Base-by-base conservation (phyloP, 2,113 vertebrate species). In the Channa maculata region DNA sequence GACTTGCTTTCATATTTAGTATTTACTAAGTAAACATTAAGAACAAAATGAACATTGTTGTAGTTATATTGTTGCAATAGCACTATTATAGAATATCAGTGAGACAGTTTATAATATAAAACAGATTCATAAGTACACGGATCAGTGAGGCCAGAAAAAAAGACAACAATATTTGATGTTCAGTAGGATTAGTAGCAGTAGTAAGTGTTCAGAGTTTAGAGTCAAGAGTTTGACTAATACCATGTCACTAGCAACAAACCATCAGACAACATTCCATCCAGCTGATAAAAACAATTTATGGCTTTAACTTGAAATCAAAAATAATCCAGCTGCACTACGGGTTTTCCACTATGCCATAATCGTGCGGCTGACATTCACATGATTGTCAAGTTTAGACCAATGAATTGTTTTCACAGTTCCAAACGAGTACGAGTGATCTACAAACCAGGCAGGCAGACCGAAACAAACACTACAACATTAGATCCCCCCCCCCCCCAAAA, bases 361-460 rank as follows among this genome's bases (percentile, higher is more conserved):
- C 10, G 34, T 65, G 68, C 59, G 75, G 76, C 68, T 34, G 46
- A 39, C 49, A 24, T 57, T 46, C 39, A 38, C 13, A 0, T 53
- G 83, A 86, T 79, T 80, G 66, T 58, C 81, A 86, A 78, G 65
- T 84, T 82, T n/a, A 59, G 80, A 24, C 80, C n/a, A 2, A 81
- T 82, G 69, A 77, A 83, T 83, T 83, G 83, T 83, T 91, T 88
- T 91, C 55, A 10, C 70, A 71, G 86, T 72, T 62, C 70, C 43
- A 82, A 41, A 64, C 69, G 57, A 63, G 54, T 52, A 78, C 63
- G 87, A 65, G 88, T 49, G 48, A 80, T 61, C 79, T 87, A 91
- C 80, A 52, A 69, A 84, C 86, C 81, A 87, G 81, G 84, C 86
- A 91, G 88, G 89, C 86, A 84, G 82, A 88, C 82, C 70, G 71